These are phyloP conservation scores for Zelleria hepariella DNA, from an alignment of 2,888 invertebrate species.

Conservation along the genomic window DNA sequence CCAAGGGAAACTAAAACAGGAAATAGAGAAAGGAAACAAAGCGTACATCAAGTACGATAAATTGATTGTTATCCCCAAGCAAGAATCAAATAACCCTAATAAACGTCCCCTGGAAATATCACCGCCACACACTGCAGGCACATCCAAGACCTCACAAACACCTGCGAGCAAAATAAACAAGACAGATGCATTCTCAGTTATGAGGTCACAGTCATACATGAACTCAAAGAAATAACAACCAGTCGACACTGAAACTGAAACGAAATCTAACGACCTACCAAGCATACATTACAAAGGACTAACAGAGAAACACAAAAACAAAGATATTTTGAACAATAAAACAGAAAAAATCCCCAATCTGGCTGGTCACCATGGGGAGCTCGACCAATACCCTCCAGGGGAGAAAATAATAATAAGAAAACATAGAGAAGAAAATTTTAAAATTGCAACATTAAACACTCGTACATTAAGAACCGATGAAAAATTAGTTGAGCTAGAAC, in stretches of 20 bases:
- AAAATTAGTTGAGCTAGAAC: background rate
- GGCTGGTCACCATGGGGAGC: background rate
- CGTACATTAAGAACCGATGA: background rate
- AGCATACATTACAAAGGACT: background rate
- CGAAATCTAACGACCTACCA: background rate
- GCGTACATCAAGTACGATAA: background rate
- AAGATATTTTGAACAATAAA: background rate
- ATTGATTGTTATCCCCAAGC: background rate
- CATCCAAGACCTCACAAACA: background rate
- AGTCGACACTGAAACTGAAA: background rate
- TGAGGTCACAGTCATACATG: background rate
- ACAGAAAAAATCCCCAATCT: background rate
- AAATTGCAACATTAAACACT: background rate
- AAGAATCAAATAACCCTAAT: background rate
- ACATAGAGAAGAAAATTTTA: background rate
- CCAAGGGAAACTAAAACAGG: background rate
- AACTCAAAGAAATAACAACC: background rate
- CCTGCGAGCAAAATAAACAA: background rate
- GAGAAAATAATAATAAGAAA: background rate
- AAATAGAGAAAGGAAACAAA: background rate
- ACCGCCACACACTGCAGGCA: background rate
- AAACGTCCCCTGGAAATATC: background rate
- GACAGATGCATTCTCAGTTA: background rate
- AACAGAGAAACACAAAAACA: background rate
- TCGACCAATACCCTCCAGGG: background rate